Evolutionary conservation across 2,113 vertebrate genomes (phyloP).

Genomic region (Recurvirostra avosetta): DNA sequence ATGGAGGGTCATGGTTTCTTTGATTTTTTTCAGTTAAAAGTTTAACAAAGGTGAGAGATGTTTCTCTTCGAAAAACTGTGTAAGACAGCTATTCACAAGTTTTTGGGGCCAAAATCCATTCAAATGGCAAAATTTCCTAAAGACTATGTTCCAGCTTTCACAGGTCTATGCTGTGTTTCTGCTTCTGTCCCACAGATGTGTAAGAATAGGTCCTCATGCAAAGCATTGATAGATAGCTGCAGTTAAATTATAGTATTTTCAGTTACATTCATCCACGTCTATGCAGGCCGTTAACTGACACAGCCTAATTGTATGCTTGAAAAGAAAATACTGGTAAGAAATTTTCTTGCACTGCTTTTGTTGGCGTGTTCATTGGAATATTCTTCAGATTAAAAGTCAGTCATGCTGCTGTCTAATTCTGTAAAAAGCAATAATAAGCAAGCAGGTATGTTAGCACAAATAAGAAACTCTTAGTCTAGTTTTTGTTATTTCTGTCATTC

Average conservation of each 20-base stretch:
- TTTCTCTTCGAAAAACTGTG: neutral
- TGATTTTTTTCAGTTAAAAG: neutral
- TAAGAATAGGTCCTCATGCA: neutral
- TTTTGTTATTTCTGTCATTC: neutral
- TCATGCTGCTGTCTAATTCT: neutral
- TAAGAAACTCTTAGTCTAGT: neutral
- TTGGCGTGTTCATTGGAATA: neutral
- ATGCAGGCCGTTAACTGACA: neutral
- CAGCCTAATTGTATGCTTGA: neutral
- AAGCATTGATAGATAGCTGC: neutral
- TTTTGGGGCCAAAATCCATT: neutral
- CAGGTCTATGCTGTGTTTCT: neutral
- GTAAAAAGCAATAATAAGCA: neutral
- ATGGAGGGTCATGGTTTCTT: neutral
- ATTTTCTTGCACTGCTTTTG: neutral
- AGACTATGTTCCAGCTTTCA: neutral
- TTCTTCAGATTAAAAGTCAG: neutral
- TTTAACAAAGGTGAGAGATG: neutral
- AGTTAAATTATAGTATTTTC: neutral
- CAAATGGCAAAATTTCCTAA: neutral
- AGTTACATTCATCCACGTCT: neutral
- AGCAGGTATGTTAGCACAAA: neutral
- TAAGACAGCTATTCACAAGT: neutral
- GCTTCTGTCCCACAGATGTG: accelerated
- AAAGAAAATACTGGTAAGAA: neutral